Evolutionary conservation across 1,140 invertebrate species (phyloP), one percentile per base, ranked within the genome.

Genomic region (Drosophila malerkotliana): DNA sequence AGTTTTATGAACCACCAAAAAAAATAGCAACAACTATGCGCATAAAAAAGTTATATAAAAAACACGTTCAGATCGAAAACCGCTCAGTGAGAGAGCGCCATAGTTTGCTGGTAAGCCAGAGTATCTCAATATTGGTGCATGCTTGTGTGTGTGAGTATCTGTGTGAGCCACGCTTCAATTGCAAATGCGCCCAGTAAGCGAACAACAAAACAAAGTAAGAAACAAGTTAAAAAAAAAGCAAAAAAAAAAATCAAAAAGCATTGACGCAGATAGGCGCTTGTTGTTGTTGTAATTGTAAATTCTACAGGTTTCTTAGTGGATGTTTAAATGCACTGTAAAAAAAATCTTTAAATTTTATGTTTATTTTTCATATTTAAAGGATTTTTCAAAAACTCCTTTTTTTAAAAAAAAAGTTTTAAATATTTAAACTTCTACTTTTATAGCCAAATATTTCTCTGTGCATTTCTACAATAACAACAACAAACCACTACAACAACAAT

Each of bases 141-240:
- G 32, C 32, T 30, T 44, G 39, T 59, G 51, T 48, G 75, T 68
- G 54, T 59, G 10, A 4, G 58, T 52, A 52, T 87, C 78, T 81
- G 74, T 85, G 77, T 88, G 79, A 87, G 83, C 78, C 83, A 87
- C 82, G 82, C 82, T 87, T 87, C 82, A 87, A 88, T 87, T 87
- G 82, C 82, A 75, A 88, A 81, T 80, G 72, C 80, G 62, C 61
- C 54, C 81, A 69, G 66, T 57, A 69, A 80, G 75, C 79, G 37
- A 82, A 80, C 68, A 82, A 72, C 71, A 48, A 32, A 57, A 75
- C 14, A 62, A 61, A 44, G 1, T 30, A 28, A 59, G 37, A 4
- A 2, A 39, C 15, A 54, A 34, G 60, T 68, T 28, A 68, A 34
- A 8, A 34, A 67, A 60, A 68, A 67, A 37, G 37, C 0, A 34